phyloP scores from a whole-genome alignment of 2,797 vertebrate genomes.

The Phyllotis vaccarum region DNA sequence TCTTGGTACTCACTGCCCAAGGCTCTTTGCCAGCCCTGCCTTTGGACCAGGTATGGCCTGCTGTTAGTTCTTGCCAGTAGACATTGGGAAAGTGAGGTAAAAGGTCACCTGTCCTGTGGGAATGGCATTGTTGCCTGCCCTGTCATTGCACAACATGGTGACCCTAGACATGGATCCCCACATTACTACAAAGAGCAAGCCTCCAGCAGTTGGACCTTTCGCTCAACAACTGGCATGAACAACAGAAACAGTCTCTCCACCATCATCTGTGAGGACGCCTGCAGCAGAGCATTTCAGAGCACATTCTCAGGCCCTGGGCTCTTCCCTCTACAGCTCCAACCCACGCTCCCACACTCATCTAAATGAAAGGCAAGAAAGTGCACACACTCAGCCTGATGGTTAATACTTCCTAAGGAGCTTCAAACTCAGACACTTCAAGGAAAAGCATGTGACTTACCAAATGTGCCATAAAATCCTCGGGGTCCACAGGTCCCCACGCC shows the following conservation, averaged over 20 bases:
- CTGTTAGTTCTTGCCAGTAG: background rate
- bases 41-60: background rate
- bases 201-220: background rate
- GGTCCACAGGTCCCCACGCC: constrained; percentile 98
- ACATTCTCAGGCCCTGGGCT: background rate
- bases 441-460: constrained; percentile 90
- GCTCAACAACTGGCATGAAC: fast-evolving
- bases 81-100: background rate
- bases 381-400: background rate
- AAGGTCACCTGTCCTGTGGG: background rate
- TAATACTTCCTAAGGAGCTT: background rate
- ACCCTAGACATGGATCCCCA: background rate
- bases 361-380: background rate
- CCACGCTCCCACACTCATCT: background rate
- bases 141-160: background rate
- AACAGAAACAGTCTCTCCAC: background rate
- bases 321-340: background rate
- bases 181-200: background rate
- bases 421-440: constrained; percentile 20
- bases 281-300: background rate
- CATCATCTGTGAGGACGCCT: fast-evolving
- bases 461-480: constrained; percentile 98
- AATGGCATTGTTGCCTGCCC: background rate
- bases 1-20: background rate
- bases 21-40: background rate